Conservation (phyloP, 2,797 vertebrate genomes). For the Glossophaga mutica region DNA sequence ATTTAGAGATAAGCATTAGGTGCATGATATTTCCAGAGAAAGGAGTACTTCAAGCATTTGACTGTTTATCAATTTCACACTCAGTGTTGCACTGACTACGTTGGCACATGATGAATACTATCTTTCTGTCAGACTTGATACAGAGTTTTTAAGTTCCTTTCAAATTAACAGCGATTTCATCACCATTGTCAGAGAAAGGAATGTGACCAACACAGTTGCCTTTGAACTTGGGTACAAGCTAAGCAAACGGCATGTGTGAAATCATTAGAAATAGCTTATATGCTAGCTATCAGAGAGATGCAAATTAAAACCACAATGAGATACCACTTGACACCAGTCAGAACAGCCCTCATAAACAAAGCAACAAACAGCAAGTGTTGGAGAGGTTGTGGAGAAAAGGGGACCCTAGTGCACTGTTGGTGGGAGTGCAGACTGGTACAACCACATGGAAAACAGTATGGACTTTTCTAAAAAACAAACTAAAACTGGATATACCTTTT, state of each 20-base stretch:
- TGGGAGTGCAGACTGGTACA: too few species aligned
- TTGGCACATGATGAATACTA: background rate
- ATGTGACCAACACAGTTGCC: background rate
- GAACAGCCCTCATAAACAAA: too few species aligned
- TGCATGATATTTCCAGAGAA: background rate
- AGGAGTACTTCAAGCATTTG: background rate
- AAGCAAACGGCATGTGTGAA: background rate
- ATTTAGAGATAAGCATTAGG: background rate
- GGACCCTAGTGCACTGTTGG: too few species aligned
- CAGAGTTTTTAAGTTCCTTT: background rate
- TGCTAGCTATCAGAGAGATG: too few species aligned
- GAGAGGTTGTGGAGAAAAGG: too few species aligned
- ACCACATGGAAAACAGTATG: too few species aligned
- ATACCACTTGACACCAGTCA: too few species aligned
- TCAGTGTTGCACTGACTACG: background rate
- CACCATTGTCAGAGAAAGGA: conserved; percentile 8
- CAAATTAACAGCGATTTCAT: conserved; percentile 1
- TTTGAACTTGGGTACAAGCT: conserved; percentile 8
- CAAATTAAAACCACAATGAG: too few species aligned
- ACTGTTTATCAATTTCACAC: background rate
- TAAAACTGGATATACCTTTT: too few species aligned
- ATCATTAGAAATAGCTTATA: background rate
- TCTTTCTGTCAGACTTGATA: background rate
- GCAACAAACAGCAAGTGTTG: too few species aligned
- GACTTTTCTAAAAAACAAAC: too few species aligned